phyloP scores from a whole-genome alignment of 2,888 invertebrate species.

The Mesorhabditis belari region DNA sequence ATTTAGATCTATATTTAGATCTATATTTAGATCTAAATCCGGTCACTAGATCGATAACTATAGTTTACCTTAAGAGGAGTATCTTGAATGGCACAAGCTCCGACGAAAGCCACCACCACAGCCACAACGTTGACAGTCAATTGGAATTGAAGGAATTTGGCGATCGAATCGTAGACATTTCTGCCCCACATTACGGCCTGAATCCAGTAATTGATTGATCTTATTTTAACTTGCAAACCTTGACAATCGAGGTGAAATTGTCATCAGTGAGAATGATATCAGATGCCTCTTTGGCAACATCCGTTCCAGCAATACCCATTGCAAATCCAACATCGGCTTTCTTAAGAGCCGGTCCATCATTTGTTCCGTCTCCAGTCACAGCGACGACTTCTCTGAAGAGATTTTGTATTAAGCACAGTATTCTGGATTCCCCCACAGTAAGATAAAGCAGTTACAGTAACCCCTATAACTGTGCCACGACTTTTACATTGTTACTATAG shows the following conservation, averaged over 20 bases:
- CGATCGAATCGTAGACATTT: constrained; percentile 60
- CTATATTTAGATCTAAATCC: background rate
- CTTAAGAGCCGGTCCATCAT: constrained; percentile 60
- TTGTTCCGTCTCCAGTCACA: constrained; percentile 60
- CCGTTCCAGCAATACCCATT: constrained; percentile 60
- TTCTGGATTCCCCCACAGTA: too few relatives aligned
- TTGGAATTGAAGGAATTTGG: constrained; percentile 60
- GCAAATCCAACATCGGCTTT: constrained; percentile 61
- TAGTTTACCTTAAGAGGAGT: constrained; percentile 38
- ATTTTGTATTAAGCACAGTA: background rate
- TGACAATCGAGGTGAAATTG: constrained; percentile 60
- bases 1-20: background rate
- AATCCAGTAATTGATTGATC: constrained; percentile 1
- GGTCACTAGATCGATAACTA: background rate
- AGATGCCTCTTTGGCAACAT: constrained; percentile 60
- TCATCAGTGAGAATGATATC: constrained; percentile 61
- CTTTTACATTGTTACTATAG: constrained; percentile 60
- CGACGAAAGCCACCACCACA: constrained; percentile 59
- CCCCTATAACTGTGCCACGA: constrained; percentile 52
- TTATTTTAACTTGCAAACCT: constrained; percentile 23
- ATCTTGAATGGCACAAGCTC: constrained; percentile 59
- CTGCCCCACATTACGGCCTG: constrained; percentile 60
- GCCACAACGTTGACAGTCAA: constrained; percentile 61
- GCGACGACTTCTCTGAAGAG: constrained; percentile 57
- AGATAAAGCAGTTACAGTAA: too few relatives aligned